Evolutionary conservation across 2,888 invertebrate genomes (phyloP).

Genomic region (Latrodectus elegans): DNA sequence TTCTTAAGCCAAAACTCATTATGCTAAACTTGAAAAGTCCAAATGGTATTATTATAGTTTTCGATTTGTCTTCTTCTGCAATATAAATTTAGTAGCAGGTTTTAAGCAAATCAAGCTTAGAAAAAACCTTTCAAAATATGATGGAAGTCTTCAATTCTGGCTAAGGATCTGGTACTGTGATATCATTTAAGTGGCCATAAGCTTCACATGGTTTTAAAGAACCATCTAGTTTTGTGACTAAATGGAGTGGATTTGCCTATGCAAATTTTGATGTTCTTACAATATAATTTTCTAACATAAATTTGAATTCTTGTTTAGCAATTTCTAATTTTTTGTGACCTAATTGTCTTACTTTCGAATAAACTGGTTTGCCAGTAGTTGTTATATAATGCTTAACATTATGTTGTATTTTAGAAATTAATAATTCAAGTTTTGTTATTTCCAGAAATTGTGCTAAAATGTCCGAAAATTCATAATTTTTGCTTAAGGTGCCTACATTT

Average conservation of each 20-base stretch:
- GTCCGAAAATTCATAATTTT: slow-evolving; percentile 12
- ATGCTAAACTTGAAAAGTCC: slow-evolving; percentile 2
- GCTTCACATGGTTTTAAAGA: slow-evolving; percentile 34
- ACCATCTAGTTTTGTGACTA: slow-evolving; percentile 47
- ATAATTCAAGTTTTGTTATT: slow-evolving; percentile 12
- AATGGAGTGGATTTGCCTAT: slow-evolving; percentile 49
- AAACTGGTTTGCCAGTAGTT: slow-evolving; percentile 73
- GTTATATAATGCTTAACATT: slow-evolving; percentile 72
- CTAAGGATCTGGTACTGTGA: slow-evolving; percentile 21
- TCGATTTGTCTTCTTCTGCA: slow-evolving; percentile 12
- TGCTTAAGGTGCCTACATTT: slow-evolving; percentile 18
- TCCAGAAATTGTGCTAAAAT: slow-evolving; percentile 24
- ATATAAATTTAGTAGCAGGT: slow-evolving; percentile 21
- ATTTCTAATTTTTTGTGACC: slow-evolving; percentile 29
- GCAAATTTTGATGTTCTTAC: slow-evolving; percentile 31
- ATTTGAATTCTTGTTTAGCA: slow-evolving; percentile 17
- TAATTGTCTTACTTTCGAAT: slow-evolving; percentile 66
- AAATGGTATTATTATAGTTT: slow-evolving; percentile 16
- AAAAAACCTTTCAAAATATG: slow-evolving; percentile 19
- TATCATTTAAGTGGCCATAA: slow-evolving; percentile 18
- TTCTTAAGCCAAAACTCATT: slow-evolving; percentile 8
- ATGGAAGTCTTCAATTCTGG: slow-evolving; percentile 33
- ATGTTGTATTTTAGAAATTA: slow-evolving; percentile 13
- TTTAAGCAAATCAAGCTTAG: slow-evolving; percentile 19
- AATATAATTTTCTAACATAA: slow-evolving; percentile 24